phyloP scores from a whole-genome alignment of 1,140 invertebrate genomes.

The Formica exsecta region DNA sequence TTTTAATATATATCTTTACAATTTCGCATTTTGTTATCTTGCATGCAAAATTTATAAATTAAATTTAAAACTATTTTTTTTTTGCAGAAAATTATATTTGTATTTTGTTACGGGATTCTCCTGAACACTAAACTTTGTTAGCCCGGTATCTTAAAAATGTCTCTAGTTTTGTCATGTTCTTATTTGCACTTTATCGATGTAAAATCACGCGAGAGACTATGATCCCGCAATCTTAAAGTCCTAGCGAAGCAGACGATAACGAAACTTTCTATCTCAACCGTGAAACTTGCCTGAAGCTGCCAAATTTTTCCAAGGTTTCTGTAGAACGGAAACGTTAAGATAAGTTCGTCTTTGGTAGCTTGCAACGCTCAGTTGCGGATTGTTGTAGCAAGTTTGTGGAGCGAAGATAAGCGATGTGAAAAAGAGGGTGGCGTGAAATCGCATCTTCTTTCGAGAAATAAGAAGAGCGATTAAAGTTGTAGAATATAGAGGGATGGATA shows the following conservation, averaged over 20 bases:
- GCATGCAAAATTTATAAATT: conserved; percentile 1
- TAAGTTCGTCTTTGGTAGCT: conserved; percentile 33
- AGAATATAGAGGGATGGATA: conserved; percentile 15
- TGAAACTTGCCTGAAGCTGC: conserved; percentile 34
- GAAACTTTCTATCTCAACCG: conserved; percentile 30
- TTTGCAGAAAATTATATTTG: not conserved
- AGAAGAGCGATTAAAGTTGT: conserved; percentile 13
- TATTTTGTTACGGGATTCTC: not conserved
- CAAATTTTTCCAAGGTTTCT: conserved; percentile 49
- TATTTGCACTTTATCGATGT: conserved; percentile 22
- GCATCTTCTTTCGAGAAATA: conserved; percentile 43
- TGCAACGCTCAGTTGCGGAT: conserved; percentile 36
- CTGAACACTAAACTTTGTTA: not conserved
- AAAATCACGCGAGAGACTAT: conserved; percentile 15
- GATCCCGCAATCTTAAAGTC: not conserved
- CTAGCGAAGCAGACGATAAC: conserved; percentile 6
- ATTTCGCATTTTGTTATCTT: not conserved
- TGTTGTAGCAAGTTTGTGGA: conserved; percentile 25
- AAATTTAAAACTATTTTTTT: not conserved
- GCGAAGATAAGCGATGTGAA: conserved; percentile 41
- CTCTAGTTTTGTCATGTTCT: not conserved
- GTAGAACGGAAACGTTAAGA: conserved; percentile 42
- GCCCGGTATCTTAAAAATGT: not conserved
- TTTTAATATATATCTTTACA: not conserved
- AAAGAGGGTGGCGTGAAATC: conserved; percentile 42